Evolutionary conservation across 2,888 invertebrate genomes (phyloP).

Genomic region (Creontiades dilutus): DNA sequence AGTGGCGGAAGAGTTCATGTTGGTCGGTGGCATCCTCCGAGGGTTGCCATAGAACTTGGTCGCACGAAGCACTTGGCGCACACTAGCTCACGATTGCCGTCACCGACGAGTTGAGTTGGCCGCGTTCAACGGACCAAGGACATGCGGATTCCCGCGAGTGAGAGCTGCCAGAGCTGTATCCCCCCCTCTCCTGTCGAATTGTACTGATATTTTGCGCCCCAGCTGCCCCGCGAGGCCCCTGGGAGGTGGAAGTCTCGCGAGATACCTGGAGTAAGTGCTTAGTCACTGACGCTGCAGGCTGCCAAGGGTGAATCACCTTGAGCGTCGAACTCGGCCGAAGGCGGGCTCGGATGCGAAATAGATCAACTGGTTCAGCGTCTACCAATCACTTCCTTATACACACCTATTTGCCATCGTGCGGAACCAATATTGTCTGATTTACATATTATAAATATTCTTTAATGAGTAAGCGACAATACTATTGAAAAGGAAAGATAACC

Average conservation of each 20-base stretch:
- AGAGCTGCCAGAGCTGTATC: constrained; percentile 26
- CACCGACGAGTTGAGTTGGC: constrained; percentile 47
- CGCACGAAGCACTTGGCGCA: constrained; percentile 20
- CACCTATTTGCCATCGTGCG: no score
- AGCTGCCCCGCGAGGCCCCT: no score
- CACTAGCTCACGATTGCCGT: constrained; percentile 43
- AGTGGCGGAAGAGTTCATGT: constrained; percentile 35
- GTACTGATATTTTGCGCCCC: no score
- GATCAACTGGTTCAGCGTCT: no score
- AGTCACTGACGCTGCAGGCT: background rate
- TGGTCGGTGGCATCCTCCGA: constrained; percentile 63
- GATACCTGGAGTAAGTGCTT: background rate
- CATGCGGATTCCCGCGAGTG: constrained; percentile 50
- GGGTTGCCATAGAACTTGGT: constrained; percentile 20
- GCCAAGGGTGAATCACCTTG: background rate
- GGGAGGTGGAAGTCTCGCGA: background rate
- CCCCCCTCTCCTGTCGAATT: no score
- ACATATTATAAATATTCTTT: no score
- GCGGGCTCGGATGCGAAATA: no score
- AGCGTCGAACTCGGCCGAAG: no score
- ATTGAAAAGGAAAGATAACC: no score
- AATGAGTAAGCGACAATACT: no score
- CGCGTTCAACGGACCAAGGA: constrained; percentile 67
- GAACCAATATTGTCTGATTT: no score
- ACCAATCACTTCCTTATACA: no score